These are phyloP conservation scores for Apotomis turbidana DNA, from an alignment of 2,888 invertebrate species.

Conservation along the genomic window DNA sequence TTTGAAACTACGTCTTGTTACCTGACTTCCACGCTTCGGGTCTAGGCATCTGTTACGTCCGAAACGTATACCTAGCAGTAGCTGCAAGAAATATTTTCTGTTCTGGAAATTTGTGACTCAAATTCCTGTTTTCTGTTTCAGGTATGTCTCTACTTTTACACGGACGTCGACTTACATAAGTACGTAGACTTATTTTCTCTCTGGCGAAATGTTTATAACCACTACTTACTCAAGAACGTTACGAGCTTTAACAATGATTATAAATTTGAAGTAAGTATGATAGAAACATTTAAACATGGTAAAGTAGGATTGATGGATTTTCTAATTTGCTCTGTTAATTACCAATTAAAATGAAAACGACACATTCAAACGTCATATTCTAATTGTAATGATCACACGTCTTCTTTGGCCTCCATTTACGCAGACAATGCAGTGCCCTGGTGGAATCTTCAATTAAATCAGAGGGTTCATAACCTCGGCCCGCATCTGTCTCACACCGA, in stretches of 20 bases:
- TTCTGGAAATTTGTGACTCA: constrained; percentile 9
- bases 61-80: neutral
- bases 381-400: constrained; percentile 21
- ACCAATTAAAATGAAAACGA: neutral
- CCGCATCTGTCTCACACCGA: constrained; percentile 72
- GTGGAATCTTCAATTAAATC: constrained; percentile 78
- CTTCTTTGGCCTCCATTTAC: constrained; percentile 40
- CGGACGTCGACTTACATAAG: neutral
- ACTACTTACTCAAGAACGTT: neutral
- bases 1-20: constrained; percentile 40
- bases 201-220: neutral
- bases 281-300: neutral
- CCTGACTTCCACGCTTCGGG: constrained; percentile 33
- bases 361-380: constrained; percentile 2
- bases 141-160: constrained; percentile 48
- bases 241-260: neutral
- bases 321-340: neutral
- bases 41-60: constrained; percentile 12
- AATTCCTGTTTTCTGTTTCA: constrained; percentile 46
- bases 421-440: constrained; percentile 59
- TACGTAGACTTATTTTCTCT: neutral
- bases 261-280: neutral
- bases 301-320: neutral
- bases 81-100: constrained; percentile 19
- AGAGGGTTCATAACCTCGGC: constrained; percentile 74